Evolutionary conservation across 2,888 invertebrate species (phyloP).

Genomic region (Pandemis corylana): DNA sequence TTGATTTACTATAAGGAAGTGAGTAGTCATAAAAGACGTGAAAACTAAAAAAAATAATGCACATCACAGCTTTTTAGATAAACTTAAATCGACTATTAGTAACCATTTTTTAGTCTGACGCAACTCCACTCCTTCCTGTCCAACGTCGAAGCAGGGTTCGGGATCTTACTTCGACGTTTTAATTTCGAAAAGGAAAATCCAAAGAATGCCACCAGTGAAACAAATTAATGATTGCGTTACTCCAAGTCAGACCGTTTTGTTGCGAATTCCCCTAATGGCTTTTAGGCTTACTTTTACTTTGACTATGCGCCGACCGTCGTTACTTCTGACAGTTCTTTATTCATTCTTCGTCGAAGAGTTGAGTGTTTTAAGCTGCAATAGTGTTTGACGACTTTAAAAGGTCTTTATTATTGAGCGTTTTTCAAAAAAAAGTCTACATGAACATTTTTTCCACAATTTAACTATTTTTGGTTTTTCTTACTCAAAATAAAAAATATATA

Average conservation of each 20-base stretch:
- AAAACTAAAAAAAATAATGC: too few relatives aligned
- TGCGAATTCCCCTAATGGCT: slow-evolving; percentile 33
- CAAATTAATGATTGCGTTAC: slow-evolving; percentile 34
- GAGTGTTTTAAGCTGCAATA: background rate
- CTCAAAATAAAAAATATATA: too few relatives aligned
- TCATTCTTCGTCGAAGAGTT: background rate
- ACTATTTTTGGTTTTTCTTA: too few relatives aligned
- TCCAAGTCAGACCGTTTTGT: slow-evolving; percentile 14
- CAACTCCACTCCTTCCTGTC: background rate
- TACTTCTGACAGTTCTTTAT: slow-evolving; percentile 6
- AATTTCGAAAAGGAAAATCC: slow-evolving; percentile 20
- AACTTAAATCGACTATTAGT: too few relatives aligned
- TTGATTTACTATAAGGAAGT: too few relatives aligned
- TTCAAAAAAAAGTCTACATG: too few relatives aligned
- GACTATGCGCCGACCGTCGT: slow-evolving; percentile 14
- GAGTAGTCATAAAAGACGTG: too few relatives aligned
- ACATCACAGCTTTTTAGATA: too few relatives aligned
- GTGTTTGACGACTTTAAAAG: background rate
- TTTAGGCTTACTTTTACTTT: slow-evolving; percentile 20
- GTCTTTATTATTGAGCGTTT: too few relatives aligned
- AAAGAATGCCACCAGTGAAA: slow-evolving; percentile 34
- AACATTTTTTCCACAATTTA: too few relatives aligned
- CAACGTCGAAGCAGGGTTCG: background rate
- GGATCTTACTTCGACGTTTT: slow-evolving; percentile 23
- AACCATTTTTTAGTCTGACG: background rate